Evolutionary conservation across 2,113 vertebrate genomes (phyloP).

Genomic region (Corythaixoides concolor): DNA sequence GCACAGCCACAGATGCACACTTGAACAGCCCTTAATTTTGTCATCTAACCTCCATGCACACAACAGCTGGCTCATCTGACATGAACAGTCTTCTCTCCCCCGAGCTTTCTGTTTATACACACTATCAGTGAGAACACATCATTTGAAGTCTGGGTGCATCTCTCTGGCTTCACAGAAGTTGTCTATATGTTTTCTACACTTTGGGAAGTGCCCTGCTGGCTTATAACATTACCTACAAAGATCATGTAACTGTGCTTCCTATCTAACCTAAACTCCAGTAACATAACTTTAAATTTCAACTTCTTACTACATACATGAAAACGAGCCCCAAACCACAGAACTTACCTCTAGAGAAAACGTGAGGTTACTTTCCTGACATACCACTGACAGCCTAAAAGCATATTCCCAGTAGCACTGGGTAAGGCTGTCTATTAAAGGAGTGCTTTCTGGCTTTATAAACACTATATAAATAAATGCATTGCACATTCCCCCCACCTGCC

Average conservation of each 20-base stretch:
- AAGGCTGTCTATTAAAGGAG: not conserved
- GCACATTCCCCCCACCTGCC: not conserved
- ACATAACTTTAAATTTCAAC: not conserved
- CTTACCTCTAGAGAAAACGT: not conserved
- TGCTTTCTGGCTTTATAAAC: not conserved
- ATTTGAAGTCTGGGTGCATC: not conserved
- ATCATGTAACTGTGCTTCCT: not conserved
- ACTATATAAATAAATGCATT: not conserved
- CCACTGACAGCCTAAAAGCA: not conserved
- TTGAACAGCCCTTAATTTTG: not conserved
- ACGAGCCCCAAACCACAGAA: not conserved
- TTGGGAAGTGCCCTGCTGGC: not conserved
- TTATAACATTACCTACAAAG: not conserved
- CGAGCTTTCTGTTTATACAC: not conserved
- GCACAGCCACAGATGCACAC: not conserved
- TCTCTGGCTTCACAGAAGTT: not conserved
- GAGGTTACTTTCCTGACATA: not conserved
- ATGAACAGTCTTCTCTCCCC: not conserved
- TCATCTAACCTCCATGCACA: not conserved
- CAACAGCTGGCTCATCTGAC: not conserved
- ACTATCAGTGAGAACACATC: not conserved
- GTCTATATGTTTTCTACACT: not conserved
- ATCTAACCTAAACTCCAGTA: not conserved
- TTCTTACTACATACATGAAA: not conserved
- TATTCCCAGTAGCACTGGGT: not conserved